Percentiles rank a stretch among this genome's conserved stretches.
These are phyloP conservation scores for Melipona beecheii DNA, from an alignment of 2,888 invertebrate genomes.

Conservation along the genomic window DNA sequence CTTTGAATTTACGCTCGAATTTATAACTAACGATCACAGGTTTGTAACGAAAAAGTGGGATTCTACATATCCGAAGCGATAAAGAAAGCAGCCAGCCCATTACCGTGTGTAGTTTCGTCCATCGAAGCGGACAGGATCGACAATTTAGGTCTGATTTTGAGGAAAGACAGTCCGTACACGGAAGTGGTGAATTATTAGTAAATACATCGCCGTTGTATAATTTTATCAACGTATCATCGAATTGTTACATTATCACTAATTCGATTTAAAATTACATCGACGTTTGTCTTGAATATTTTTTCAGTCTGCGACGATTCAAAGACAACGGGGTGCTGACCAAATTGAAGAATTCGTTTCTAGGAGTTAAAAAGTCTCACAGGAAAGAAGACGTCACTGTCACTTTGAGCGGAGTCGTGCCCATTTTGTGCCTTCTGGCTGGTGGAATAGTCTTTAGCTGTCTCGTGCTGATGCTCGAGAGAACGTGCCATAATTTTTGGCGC, in stretches of 20 bases:
- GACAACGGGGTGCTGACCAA: slow-evolving; percentile 73
- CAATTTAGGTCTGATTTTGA: slow-evolving; percentile 70
- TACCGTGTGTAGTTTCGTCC: slow-evolving; percentile 69
- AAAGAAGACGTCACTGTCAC: slow-evolving; percentile 49
- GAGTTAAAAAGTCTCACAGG: not conserved
- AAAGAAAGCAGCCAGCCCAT: slow-evolving; percentile 49
- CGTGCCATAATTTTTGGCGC: slow-evolving; percentile 5
- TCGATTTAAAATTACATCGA: too few relatives aligned
- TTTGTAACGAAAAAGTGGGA: slow-evolving; percentile 73
- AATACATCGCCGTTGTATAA: slow-evolving; percentile 28
- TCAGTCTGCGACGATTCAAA: slow-evolving; percentile 72
- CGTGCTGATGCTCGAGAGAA: slow-evolving; percentile 67
- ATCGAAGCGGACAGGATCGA: slow-evolving; percentile 72
- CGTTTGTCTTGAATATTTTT: not conserved
- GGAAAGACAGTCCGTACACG: slow-evolving; percentile 72
- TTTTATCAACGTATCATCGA: not conserved
- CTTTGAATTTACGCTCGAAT: too few relatives aligned
- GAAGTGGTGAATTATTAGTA: slow-evolving; percentile 71
- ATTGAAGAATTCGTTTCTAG: slow-evolving; percentile 57
- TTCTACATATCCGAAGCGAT: slow-evolving; percentile 71
- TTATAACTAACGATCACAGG: slow-evolving; percentile 51
- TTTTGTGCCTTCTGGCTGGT: slow-evolving; percentile 65
- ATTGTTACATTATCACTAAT: not conserved
- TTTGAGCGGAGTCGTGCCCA: slow-evolving; percentile 68
- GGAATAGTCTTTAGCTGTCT: slow-evolving; percentile 66